Evolutionary conservation across 2,888 invertebrate genomes (phyloP), one percentile per base, ranked within the genome.

Genomic region (Beris chalybata): DNA sequence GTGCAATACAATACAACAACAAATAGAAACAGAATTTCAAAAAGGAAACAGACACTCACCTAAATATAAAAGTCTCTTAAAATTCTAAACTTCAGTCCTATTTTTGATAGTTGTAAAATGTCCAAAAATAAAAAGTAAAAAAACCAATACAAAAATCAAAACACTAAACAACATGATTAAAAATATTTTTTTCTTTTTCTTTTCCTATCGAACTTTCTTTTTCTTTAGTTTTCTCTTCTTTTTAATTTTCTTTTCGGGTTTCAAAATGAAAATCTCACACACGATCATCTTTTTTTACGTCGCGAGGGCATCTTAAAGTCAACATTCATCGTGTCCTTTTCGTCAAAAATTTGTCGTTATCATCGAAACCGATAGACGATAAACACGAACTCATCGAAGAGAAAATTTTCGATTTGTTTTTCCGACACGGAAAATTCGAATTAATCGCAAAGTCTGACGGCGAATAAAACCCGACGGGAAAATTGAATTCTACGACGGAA

Each of bases 201-300:
- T 50, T 50, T 29, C 50, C 43, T 52, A 11, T n/a, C 5, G 13
- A 43, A 61, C 22, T 50, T 32, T 38, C 22, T 13, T 50, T 61
- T 52, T 50, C 32, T 38, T 31, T 4, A 52, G 38, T 61, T 52
- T 61, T 52, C 47, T 50, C 44, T 64, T 64, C 64, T 64, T 64
- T 64, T 54, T 64, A 30, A 64, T 64, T 53, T 64, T 64, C 30
- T 45, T 54, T 30, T 52, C 50, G 22, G 50, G 61, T 31, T 61
- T 61, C 15, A 61, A 22, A 11, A 38, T 61, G 31, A 61, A 61
- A 52, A 61, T 61, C 38, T 61, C 61, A n/a, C 50, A 38, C 70
- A 76, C 75, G 75, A 76, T 78, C 79, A 80, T 80, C 77, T 79
- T 74, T 76, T 73, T 73, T 74, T 73, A 71, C 74, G 74, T 71